Conservation (phyloP, 2,797 vertebrate genomes). For the Ibycter americanus region DNA sequence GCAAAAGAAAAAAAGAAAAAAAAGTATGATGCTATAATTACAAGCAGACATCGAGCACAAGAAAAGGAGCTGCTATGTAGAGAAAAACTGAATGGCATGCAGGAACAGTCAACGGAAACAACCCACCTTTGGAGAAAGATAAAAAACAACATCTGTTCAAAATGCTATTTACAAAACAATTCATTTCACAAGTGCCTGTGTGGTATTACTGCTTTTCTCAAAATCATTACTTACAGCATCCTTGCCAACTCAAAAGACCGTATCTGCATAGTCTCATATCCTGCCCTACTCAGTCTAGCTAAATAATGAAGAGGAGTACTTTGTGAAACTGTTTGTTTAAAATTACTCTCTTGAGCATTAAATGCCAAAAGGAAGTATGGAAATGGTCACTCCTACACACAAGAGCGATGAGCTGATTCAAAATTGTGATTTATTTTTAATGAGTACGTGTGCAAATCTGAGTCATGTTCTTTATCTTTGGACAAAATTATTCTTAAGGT, state of each 20-base stretch:
- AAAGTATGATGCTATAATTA: neutral
- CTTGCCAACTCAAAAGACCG: neutral
- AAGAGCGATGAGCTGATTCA: neutral
- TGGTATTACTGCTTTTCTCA: neutral
- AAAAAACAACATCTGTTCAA: neutral
- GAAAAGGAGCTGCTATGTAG: neutral
- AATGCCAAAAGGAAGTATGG: slow-evolving; percentile 44
- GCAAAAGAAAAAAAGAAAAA: neutral
- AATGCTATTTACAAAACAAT: neutral
- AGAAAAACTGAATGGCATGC: neutral
- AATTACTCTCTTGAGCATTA: neutral
- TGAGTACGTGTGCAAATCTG: neutral
- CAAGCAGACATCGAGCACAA: neutral
- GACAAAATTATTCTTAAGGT: neutral
- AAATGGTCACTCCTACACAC: slow-evolving; percentile 42
- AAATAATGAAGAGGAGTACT: neutral
- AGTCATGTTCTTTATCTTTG: neutral
- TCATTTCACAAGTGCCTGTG: neutral
- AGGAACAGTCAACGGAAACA: neutral
- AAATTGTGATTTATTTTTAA: neutral
- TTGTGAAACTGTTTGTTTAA: neutral
- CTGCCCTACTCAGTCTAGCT: neutral
- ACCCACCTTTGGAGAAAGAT: neutral
- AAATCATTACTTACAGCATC: neutral
- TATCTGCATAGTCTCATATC: neutral